These are phyloP conservation scores for Austrolebias charrua DNA, from an alignment of 2,797 vertebrate genomes.

Conservation along the genomic window DNA sequence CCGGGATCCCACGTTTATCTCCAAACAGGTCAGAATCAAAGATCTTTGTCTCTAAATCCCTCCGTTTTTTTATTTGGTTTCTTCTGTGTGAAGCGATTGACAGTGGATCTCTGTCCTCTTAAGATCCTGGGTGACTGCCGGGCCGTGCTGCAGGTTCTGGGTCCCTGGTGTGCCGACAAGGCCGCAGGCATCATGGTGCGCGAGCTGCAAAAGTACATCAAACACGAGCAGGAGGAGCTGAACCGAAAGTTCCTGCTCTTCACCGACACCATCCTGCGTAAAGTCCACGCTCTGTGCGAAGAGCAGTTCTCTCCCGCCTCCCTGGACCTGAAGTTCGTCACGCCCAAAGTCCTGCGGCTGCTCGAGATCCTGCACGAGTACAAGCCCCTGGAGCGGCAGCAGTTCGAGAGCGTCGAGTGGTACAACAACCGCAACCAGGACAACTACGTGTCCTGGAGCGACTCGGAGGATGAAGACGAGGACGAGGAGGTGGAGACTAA, in stretches of 20 bases:
- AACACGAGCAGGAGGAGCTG: conserved; percentile 94
- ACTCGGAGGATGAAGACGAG: conserved; percentile 97
- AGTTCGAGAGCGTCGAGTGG: conserved; percentile 99
- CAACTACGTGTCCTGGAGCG: conserved; percentile 98
- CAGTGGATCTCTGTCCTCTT: background rate
- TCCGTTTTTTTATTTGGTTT: background rate
- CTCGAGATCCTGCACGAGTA: conserved; percentile 97
- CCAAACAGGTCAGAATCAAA: conserved; percentile 86
- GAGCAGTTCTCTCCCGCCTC: conserved; percentile 96
- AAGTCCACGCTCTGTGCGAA: conserved; percentile 96
- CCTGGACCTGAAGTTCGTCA: conserved; percentile 94
- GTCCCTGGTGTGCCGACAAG: conserved; percentile 98
- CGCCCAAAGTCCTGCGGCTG: conserved; percentile 93
- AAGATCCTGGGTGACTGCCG: conserved; percentile 93
- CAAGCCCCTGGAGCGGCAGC: conserved; percentile 96
- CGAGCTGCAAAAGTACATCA: conserved; percentile 97
- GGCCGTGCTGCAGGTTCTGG: conserved; percentile 91
- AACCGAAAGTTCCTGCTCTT: conserved; percentile 94
- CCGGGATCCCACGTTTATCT: conserved; percentile 91
- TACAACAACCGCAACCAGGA: conserved; percentile 99
- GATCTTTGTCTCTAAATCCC: too few species aligned
- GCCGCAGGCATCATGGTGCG: conserved; percentile 98
- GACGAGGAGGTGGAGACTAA: conserved; percentile 96
- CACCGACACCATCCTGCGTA: conserved; percentile 94
- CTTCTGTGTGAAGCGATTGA: background rate